Percentiles rank a stretch among this genome's conserved stretches.
Evolutionary conservation across 1,140 invertebrate genomes (phyloP).

Genomic region (Dendrolimus kikuchii): DNA sequence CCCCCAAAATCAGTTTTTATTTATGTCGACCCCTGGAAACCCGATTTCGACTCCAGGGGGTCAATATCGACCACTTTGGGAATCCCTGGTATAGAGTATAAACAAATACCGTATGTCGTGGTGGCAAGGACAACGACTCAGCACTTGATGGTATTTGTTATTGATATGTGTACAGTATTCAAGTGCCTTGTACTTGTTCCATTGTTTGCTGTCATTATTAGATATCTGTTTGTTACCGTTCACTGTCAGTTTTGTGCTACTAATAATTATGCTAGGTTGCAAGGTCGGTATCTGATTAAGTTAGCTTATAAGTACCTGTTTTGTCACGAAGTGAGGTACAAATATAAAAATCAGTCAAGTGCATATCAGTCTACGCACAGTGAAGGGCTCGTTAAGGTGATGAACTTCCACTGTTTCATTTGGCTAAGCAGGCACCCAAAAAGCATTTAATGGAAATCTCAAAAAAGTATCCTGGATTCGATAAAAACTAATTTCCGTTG

Average conservation of each 20-base stretch:
- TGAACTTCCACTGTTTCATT: too few relatives aligned
- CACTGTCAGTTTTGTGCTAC: constrained; percentile 20
- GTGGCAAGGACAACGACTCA: constrained; percentile 20
- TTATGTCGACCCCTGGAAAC: too few relatives aligned
- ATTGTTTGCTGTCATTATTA: constrained; percentile 28
- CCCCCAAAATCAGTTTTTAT: too few relatives aligned
- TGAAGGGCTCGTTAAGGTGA: too few relatives aligned
- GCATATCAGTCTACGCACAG: too few relatives aligned
- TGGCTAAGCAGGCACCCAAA: too few relatives aligned
- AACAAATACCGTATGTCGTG: constrained; percentile 2
- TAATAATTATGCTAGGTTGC: constrained; percentile 15
- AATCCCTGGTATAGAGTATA: not conserved
- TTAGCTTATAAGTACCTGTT: constrained; percentile 1
- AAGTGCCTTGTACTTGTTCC: constrained; percentile 9
- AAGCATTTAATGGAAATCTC: too few relatives aligned
- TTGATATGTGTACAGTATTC: constrained; percentile 22
- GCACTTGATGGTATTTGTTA: constrained; percentile 16
- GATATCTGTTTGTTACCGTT: constrained; percentile 27
- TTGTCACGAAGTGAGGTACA: constrained; percentile 3
- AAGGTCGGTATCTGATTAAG: constrained; percentile 17
- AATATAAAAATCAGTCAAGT: too few relatives aligned
- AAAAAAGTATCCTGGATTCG: too few relatives aligned
- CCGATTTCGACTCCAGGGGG: too few relatives aligned
- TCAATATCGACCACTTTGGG: too few relatives aligned
- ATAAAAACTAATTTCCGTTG: too few relatives aligned